Conservation (phyloP, 1,140 invertebrate species). For the Drusus annulatus region DNA sequence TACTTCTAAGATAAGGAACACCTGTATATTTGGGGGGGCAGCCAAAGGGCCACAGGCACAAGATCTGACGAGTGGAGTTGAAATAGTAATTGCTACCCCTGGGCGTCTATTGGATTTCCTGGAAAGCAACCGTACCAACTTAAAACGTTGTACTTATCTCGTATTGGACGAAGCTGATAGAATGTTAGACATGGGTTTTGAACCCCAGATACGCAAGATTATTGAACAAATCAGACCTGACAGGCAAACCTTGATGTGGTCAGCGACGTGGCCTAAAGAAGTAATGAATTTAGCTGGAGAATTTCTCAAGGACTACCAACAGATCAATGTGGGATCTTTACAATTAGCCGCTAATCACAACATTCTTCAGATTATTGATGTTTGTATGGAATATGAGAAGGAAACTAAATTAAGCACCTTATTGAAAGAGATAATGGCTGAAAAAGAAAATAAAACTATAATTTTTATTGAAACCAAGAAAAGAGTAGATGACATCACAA, state of each 20-base stretch:
- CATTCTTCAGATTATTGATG: slow-evolving; percentile 93
- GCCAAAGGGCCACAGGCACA: slow-evolving; percentile 87
- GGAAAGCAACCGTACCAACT: slow-evolving; percentile 92
- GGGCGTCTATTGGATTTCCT: slow-evolving; percentile 96
- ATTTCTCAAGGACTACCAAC: slow-evolving; percentile 89
- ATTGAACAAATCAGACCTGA: slow-evolving; percentile 93
- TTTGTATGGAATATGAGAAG: slow-evolving; percentile 88
- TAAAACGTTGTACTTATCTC: slow-evolving; percentile 93
- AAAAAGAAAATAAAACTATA: slow-evolving; percentile 91
- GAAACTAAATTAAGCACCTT: slow-evolving; percentile 83
- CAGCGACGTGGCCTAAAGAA: slow-evolving; percentile 95
- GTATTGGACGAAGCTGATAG: slow-evolving; percentile 98
- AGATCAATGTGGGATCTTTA: slow-evolving; percentile 92
- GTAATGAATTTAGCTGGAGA: slow-evolving; percentile 89
- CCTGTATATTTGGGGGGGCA: slow-evolving; percentile 96
- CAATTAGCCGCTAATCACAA: slow-evolving; percentile 93
- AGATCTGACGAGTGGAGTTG: slow-evolving; percentile 89
- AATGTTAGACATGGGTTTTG: slow-evolving; percentile 99
- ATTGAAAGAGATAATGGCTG: slow-evolving; percentile 87
- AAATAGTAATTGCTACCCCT: slow-evolving; percentile 95
- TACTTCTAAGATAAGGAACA: slow-evolving; percentile 88
- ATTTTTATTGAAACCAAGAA: slow-evolving; percentile 95
- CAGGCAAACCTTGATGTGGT: slow-evolving; percentile 88
- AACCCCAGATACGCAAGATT: slow-evolving; percentile 98
- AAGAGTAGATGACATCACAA: slow-evolving; percentile 90